Percentiles rank a stretch among this genome's conserved stretches.
Evolutionary conservation across 2,888 invertebrate species (phyloP).

Genomic region (Corythucha ciliata): DNA sequence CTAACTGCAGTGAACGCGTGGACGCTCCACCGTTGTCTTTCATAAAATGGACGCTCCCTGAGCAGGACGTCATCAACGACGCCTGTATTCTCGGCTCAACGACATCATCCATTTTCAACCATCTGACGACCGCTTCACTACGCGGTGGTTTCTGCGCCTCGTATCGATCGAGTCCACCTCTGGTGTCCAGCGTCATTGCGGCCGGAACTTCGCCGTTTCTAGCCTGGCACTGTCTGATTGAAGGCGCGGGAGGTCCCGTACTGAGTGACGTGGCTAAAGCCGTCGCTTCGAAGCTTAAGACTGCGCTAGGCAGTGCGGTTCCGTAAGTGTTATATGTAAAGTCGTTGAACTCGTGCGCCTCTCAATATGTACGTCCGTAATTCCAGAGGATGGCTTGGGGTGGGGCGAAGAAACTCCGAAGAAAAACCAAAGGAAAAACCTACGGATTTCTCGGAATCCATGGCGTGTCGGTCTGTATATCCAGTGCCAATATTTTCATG

Average conservation of each 20-base stretch:
- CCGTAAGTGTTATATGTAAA: conserved; percentile 53
- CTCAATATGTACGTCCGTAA: conserved; percentile 10
- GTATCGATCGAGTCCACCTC: conserved; percentile 31
- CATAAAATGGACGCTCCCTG: conserved; percentile 79
- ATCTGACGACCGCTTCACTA: conserved; percentile 58
- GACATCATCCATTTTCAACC: conserved; percentile 39
- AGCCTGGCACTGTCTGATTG: conserved; percentile 81
- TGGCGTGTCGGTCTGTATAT: conserved; percentile 51
- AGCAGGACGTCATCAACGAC: conserved; percentile 65
- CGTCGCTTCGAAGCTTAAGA: conserved; percentile 78
- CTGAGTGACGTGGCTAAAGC: conserved; percentile 87
- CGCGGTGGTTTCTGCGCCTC: conserved; percentile 20
- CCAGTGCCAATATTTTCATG: not conserved
- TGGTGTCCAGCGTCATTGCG: conserved; percentile 35
- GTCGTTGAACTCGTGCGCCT: not conserved
- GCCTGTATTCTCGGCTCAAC: conserved; percentile 61
- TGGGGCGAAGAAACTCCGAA: conserved; percentile 39
- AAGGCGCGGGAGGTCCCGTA: conserved; percentile 72
- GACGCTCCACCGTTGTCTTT: conserved; percentile 57
- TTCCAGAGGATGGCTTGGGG: conserved; percentile 48
- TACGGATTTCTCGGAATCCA: conserved; percentile 47
- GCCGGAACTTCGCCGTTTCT: conserved; percentile 71
- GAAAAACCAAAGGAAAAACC: conserved; percentile 36
- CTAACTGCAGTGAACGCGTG: conserved; percentile 53
- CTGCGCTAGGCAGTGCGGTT: conserved; percentile 48